Conservation (phyloP, 2,888 invertebrate genomes). For the Chloromyia formosa region DNA sequence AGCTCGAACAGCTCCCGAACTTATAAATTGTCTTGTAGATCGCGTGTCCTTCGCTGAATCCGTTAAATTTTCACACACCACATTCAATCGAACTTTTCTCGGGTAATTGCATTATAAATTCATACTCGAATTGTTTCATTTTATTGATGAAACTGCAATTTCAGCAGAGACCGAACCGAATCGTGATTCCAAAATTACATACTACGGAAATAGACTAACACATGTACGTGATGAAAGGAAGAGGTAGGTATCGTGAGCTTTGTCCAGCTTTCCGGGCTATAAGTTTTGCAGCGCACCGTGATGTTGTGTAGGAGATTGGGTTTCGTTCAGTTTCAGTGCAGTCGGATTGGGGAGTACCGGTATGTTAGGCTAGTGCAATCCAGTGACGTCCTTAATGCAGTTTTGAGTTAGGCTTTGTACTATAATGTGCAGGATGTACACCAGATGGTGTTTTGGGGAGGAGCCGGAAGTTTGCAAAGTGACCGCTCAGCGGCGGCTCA, state of each 20-base stretch:
- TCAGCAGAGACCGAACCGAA: conserved; percentile 30
- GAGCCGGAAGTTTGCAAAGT: background rate
- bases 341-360: background rate
- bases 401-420: too few species aligned
- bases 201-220: conserved; percentile 34
- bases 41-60: conserved; percentile 13
- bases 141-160: conserved; percentile 30
- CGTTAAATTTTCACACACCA: background rate
- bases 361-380: too few species aligned
- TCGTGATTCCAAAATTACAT: conserved; percentile 38
- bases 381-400: too few species aligned
- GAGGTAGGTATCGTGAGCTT: conserved; percentile 8
- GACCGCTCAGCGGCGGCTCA: too few species aligned
- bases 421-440: too few species aligned
- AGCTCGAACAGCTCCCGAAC: background rate
- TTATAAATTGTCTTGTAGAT: background rate
- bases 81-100: background rate
- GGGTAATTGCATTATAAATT: conserved; percentile 31
- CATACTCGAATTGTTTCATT: conserved; percentile 13
- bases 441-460: too few species aligned
- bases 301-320: background rate
- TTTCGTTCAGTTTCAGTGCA: conserved; percentile 36
- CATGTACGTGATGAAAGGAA: background rate
- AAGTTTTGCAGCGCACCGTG: conserved; percentile 6
- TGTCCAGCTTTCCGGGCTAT: conserved; percentile 24